phyloP scores from a whole-genome alignment of 2,888 invertebrate species.

The Eupsilia transversa region DNA sequence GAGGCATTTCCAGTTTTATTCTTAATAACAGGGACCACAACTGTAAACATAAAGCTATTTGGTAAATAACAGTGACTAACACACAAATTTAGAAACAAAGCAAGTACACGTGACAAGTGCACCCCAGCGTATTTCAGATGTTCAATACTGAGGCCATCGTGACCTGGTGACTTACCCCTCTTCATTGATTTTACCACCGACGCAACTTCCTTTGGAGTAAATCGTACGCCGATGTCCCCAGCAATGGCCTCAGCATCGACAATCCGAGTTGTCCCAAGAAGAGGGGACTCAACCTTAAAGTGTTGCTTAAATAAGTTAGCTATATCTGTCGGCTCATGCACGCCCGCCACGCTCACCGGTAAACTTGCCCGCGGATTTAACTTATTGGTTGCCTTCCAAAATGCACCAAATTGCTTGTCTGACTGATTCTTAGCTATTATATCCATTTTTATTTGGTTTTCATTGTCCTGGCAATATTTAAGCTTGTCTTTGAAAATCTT shows the following conservation, averaged over 20 bases:
- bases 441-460: no score
- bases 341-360: conserved; percentile 9
- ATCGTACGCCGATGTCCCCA: conserved; percentile 2
- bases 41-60: no score
- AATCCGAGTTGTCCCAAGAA: background rate
- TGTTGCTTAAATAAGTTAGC: background rate
- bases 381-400: conserved; percentile 10
- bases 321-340: background rate
- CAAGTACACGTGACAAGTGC: no score
- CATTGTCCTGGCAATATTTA: no score
- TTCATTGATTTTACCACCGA: conserved; percentile 5
- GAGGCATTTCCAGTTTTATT: no score
- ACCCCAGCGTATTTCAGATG: no score
- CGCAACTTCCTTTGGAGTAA: conserved; percentile 5
- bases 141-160: background rate
- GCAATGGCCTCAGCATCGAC: background rate
- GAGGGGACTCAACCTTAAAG: background rate
- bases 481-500: no score
- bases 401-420: conserved; percentile 5
- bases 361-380: background rate
- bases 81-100: no score
- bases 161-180: conserved; percentile 14
- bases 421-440: conserved; percentile 1
- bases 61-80: no score
- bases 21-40: no score